Evolutionary conservation across 2,797 vertebrate genomes (phyloP), one percentile per base, ranked within the genome.

Genomic region (Oreochromis mossambicus): DNA sequence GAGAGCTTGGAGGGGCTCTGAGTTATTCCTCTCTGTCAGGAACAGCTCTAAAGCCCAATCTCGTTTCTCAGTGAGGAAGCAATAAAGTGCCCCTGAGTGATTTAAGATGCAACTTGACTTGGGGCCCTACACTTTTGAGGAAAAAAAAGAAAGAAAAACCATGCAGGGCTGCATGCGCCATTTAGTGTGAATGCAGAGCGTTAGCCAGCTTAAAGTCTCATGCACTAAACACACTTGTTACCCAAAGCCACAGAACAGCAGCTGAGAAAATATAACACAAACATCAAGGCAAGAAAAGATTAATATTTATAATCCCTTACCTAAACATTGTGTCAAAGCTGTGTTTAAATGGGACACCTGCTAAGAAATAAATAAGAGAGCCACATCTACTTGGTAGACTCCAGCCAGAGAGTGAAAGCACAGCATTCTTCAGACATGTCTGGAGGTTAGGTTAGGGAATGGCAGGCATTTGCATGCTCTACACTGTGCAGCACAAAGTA

Each of bases 51-150:
- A 91, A 91, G 85, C 81, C 79, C 89, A 78, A 91, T 91, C 91
- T 91, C 77, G 85, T 96, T 93, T 92, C 91, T 88, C 85, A 82
- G 83, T 82, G 83, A 91, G 92, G 92, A 95, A 95, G 94, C 88
- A 84, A 92, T 93, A 93, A 95, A 92, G 83, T 52, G 86, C 83
- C 86, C 81, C 76, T 15, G 87, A 89, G 87, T 91, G 92, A 94
- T 94, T 96, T 92, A 93, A 91, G 89, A 86, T 87, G 75, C 83
- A 82, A 85, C 79, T 80, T 92, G 83, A 87, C 87, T 88, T 61
- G 77, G 68, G 88, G 91, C 91, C 82, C 46, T 63, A 38, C 79
- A 88, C 87, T 92, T 93, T 93, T 91, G 78, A 91, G 80, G 83
- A 84, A 88, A 83, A 58, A 84, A 61, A 68, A 88, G 84, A 58